Percentiles rank a stretch among this genome's conserved stretches.
phyloP scores from a whole-genome alignment of 2,888 invertebrate species.

The Lamellibrachia columna region DNA sequence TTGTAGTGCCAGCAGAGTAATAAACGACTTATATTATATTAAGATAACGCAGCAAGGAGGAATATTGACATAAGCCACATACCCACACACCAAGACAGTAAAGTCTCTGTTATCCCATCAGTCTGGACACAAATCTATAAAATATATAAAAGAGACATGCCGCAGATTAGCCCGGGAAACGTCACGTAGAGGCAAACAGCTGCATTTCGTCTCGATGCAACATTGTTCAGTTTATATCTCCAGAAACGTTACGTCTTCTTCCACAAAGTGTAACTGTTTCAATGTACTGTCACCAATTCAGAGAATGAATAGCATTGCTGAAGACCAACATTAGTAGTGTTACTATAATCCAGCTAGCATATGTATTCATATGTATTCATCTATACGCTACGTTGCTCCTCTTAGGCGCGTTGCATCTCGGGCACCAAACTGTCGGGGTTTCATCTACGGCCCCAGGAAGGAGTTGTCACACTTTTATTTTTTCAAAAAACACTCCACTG shows the following conservation, averaged over 20 bases:
- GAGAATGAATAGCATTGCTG: background rate
- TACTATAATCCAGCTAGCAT: background rate
- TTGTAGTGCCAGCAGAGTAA: background rate
- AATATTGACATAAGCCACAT: background rate
- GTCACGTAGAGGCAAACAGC: background rate
- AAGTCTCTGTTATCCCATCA: background rate
- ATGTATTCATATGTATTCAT: too few species aligned
- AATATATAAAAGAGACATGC: background rate
- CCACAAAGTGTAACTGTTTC: background rate
- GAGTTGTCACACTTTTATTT: too few species aligned
- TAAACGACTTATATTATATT: background rate
- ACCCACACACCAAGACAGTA: background rate
- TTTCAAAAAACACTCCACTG: too few species aligned
- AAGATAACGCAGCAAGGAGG: background rate
- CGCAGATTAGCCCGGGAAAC: background rate
- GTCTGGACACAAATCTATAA: background rate
- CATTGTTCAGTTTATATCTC: background rate
- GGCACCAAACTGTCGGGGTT: too few species aligned
- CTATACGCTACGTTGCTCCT: too few species aligned
- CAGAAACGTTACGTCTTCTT: background rate
- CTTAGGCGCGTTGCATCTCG: too few species aligned
- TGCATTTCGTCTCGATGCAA: background rate
- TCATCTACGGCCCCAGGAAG: too few species aligned
- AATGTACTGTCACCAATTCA: background rate
- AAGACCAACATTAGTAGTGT: background rate